Evolutionary conservation across 2,797 vertebrate species (phyloP).

Genomic region (Tinamus major): DNA sequence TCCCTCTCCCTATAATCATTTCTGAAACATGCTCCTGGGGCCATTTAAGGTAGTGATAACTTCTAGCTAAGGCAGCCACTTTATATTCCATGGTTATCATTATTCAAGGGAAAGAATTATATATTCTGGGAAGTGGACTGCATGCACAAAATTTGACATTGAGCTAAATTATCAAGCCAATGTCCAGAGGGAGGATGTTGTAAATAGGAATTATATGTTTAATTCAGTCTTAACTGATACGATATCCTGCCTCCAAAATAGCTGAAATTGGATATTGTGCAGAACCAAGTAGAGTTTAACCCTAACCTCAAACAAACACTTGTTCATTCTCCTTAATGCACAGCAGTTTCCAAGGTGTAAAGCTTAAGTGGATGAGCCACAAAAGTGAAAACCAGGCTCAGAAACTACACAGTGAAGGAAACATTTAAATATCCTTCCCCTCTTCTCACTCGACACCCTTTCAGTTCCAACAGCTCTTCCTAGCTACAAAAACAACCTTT

Average conservation of each 20-base stretch:
- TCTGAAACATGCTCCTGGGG: neutral
- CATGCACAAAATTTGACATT: neutral
- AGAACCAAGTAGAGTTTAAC: neutral
- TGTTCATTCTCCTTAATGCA: neutral
- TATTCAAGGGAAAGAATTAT: conserved; percentile 22
- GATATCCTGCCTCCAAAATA: neutral
- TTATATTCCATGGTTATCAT: conserved; percentile 25
- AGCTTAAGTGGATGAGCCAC: neutral
- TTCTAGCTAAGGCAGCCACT: conserved; percentile 13
- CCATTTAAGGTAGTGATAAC: conserved; percentile 16
- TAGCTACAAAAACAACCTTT: neutral
- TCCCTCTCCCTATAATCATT: neutral
- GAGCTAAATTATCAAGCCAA: conserved; percentile 43
- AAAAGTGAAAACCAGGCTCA: neutral
- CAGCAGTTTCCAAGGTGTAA: neutral
- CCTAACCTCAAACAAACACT: neutral
- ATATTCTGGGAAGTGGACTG: conserved; percentile 24
- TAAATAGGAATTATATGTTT: conserved; percentile 34
- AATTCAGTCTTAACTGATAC: neutral
- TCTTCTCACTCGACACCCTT: neutral
- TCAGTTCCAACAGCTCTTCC: neutral
- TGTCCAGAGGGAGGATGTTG: neutral
- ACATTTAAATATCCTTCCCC: neutral
- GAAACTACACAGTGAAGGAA: neutral
- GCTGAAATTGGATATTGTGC: neutral